Evolutionary conservation across 2,888 invertebrate genomes (phyloP), one percentile per base, ranked within the genome.

Genomic region (Gnatocerus cornutus): DNA sequence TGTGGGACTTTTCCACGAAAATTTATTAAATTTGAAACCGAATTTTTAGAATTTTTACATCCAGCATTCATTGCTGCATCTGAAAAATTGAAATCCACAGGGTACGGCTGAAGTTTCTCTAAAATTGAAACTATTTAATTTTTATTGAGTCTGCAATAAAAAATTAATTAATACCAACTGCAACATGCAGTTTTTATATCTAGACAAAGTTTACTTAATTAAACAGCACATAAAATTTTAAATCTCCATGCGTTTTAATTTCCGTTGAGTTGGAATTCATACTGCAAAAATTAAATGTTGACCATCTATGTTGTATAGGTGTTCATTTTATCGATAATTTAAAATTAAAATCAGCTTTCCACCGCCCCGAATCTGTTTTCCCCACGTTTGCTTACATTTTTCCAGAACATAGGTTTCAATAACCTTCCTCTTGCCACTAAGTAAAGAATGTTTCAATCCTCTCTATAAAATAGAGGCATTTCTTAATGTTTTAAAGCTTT

Each of bases 401-500:
- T 21, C 4, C 21, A 21, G 21, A 21, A 3, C 4, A 21, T 21
- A n/a, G n/a, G 1, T 21, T 21, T 21, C 21, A 21, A 4, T 21
- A 21, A 21, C 4, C 21, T 3, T 21, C 2, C 4, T 21, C 21
- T 21, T 21, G 2, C 21, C 4, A 3, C 21, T 21, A 33, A 33
- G 33, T n/a, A 33, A 33, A 33, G 3, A 9, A n/a, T 6, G 33
- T 33, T 33, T 33, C 33, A 55, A 39, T 1, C n/a, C 16, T n/a
- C 30, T 45, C 21, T 8, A 41, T 41, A 62, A 41, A 62, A 62
- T 39, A 50, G 39, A 41, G 52, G 37, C 12, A 29, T 62, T 41
- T 52, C 41, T 30, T 10, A 52, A 50, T 62, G 62, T 41, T 48
- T 52, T 52, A 50, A 52, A 33, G 41, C 37, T 29, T 27, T 14